phyloP scores from a whole-genome alignment of 1,140 invertebrate species.

The Drosophila pectinifera region DNA sequence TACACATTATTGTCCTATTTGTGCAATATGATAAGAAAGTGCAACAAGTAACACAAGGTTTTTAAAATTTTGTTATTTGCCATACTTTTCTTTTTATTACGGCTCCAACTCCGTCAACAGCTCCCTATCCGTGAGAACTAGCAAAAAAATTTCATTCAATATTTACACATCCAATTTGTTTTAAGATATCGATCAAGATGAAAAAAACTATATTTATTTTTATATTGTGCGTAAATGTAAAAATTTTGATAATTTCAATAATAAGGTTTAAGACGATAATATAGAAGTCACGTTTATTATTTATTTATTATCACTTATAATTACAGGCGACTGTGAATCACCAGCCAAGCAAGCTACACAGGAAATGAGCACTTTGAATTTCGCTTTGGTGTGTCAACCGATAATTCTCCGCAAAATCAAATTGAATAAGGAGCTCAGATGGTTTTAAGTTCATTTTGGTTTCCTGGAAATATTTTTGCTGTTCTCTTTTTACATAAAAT shows the following conservation, averaged over 20 bases:
- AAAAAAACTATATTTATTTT: not conserved
- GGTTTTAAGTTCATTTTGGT: not conserved
- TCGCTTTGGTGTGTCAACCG: conserved; percentile 1
- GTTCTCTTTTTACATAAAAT: not conserved
- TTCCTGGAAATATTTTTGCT: not conserved
- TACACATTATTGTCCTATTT: too few species aligned
- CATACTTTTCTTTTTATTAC: too few species aligned
- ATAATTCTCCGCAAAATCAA: not conserved
- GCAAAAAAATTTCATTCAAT: too few species aligned
- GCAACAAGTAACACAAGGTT: too few species aligned
- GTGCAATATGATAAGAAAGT: too few species aligned
- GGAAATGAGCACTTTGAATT: conserved; percentile 1
- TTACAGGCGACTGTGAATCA: not conserved
- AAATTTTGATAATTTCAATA: conserved; percentile 1
- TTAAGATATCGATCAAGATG: not conserved
- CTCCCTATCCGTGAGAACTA: too few species aligned
- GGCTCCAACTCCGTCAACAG: too few species aligned
- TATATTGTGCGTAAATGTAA: not conserved
- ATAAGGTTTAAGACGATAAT: not conserved
- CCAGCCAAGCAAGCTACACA: not conserved
- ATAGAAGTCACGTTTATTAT: not conserved
- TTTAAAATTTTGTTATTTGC: too few species aligned
- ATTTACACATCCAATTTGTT: too few species aligned
- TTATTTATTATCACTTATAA: not conserved
- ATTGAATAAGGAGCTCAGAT: not conserved